Base-by-base conservation (phyloP, 2,888 invertebrate genomes). In the Oligia latruncula region DNA sequence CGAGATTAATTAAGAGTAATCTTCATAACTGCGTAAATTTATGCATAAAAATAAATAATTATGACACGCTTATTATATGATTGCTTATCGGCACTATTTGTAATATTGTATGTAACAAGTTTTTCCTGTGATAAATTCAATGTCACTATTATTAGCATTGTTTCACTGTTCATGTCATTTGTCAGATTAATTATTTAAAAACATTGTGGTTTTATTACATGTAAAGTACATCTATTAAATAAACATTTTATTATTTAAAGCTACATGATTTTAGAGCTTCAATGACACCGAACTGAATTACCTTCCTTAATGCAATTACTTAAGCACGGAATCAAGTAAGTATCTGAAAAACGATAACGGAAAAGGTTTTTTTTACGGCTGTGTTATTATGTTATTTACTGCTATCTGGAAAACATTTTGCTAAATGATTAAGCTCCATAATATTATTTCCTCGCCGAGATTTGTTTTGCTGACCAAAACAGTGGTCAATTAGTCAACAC, bases 81-180 rank as follows among this genome's bases (percentile, higher is more conserved):
- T 74, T 43, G 49, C 74, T 82, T 85, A 85, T 86, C 85, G 29
- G 15, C 46, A 29, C 66, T 60, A 66, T 68, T 29, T 64, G 70
- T 43, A 40, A 74, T 60, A 60, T 75, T 52, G 68, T 52, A 8
- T 77, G 72, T 74, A 29, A 76, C 68, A 77, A 74, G 78, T 81
- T 80, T 81, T 85, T 86, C 78, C 87, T 81, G 71, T 81, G 89
- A 86, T 89, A 87, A 89, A 70, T 84, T 86, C 86, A 89, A 89
- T 89, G 87, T 89, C 84, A 85, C 71, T 77, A 66, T 66, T 80
- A 81, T 79, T 82, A 74, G 13, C 75, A 71, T 71, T 71, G 58
- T 82, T 70, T 77, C 76, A 67, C n/a, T 78, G 60, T 71, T 58
- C 35, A 68, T 66, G 68, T 65, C 40, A 78, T 76, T 70, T 70